Evolutionary conservation across 2,888 invertebrate species (phyloP).

Genomic region (Drosophila prolongata): DNA sequence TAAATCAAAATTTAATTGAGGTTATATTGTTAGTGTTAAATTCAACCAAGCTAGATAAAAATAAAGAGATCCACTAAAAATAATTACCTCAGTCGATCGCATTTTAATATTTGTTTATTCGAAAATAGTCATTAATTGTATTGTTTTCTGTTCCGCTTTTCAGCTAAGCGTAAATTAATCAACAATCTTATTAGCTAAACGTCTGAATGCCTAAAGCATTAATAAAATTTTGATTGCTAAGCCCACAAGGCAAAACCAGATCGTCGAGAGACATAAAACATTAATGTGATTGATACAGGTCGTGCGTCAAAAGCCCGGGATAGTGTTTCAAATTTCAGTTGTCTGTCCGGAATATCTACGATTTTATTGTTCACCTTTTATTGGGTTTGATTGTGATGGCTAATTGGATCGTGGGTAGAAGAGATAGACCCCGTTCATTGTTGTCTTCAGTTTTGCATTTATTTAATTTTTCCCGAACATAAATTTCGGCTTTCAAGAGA

Average conservation of each 20-base stretch:
- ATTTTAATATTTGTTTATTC: neutral
- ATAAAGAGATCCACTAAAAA: neutral
- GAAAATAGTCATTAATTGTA: neutral
- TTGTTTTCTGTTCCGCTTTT: constrained; percentile 24
- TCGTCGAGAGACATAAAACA: constrained; percentile 33
- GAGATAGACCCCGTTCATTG: constrained; percentile 21
- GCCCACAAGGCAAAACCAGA: constrained; percentile 44
- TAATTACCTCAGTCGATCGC: neutral
- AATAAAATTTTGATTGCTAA: constrained; percentile 48
- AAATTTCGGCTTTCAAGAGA: constrained; percentile 17
- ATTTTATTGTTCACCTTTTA: constrained; percentile 18
- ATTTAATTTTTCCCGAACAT: constrained; percentile 33
- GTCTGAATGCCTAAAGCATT: constrained; percentile 42
- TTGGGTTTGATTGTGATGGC: constrained; percentile 4
- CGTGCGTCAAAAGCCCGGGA: constrained; percentile 13
- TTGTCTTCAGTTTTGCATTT: constrained; percentile 13
- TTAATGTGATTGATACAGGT: constrained; percentile 48
- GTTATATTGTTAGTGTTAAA: too few relatives aligned
- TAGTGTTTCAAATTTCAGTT: constrained; percentile 12
- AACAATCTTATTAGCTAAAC: constrained; percentile 60
- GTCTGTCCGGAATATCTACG: constrained; percentile 1
- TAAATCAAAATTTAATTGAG: too few relatives aligned
- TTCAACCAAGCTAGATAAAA: too few relatives aligned
- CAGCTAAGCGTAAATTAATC: constrained; percentile 41
- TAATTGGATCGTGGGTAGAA: constrained; percentile 34